Evolutionary conservation across 2,888 invertebrate genomes (phyloP), one percentile per base, ranked within the genome.

Genomic region (Cephus nigrinus): DNA sequence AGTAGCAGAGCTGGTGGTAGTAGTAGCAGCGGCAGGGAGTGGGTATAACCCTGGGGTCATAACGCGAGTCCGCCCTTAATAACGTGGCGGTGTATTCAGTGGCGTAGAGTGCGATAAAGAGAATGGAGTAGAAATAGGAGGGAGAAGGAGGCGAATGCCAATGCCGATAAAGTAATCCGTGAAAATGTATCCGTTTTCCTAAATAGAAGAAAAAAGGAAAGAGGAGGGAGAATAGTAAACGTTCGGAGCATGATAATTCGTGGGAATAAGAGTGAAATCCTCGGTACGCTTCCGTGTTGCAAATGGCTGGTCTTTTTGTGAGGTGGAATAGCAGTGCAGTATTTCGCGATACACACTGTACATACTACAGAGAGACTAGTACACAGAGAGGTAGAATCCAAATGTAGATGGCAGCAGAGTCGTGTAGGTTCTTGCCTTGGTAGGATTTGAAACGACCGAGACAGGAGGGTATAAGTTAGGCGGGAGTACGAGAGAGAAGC

Each of bases 221-320:
- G 32, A 23, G 23, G 15, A 55, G 23, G 0, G 55, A 55, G 23
- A 55, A 15, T 9, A 23, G 55, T 36, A 40, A 76, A 40, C 40
- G 40, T 55, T 76, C 33, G 68, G 73, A 72, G 80, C 80, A 78
- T 80, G 82, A 86, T 86, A 84, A 86, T 84, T 85, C 84, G 75
- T 80, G 79, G 84, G 84, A 86, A 86, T 84, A 84, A 84, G 82
- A 83, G 84, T 85, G 84, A 84, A 86, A 86, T 84, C 83, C 84
- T 79, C 81, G 82, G 79, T 79, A 81, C 23, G 71, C 71, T 71
- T 55, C 55, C 55, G 55, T 23, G 55, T 55, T 15, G 55, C 15
- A 23, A 15, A 55, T 55, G 55, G 55, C 55, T 55, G 23, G 9
- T 15, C 55, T 23, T 55, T 55, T 55, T 23, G 23, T 9, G 55